Conservation (phyloP, 2,888 invertebrate genomes). For the Philopedon plagiatum region DNA sequence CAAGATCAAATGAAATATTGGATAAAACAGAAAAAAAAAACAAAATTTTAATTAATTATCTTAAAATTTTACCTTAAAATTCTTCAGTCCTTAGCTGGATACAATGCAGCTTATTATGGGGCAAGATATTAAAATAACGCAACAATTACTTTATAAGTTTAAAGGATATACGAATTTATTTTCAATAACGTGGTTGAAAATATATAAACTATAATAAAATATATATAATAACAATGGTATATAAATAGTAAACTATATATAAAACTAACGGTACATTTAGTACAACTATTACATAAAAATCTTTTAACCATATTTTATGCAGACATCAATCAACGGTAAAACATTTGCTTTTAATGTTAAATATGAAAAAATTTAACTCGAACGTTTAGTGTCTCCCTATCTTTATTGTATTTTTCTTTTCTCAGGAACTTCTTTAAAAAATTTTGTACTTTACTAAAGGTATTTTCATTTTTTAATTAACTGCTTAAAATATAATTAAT, state of each 20-base stretch:
- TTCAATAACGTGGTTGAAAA: conserved; percentile 4
- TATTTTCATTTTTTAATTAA: too few species aligned
- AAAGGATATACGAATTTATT: conserved; percentile 11
- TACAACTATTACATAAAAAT: too few species aligned
- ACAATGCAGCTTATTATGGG: background rate
- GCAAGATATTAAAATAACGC: conserved; percentile 18
- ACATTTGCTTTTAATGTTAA: too few species aligned
- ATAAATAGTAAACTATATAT: conserved; percentile 42
- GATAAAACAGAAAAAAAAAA: conserved; percentile 50
- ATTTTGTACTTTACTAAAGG: too few species aligned
- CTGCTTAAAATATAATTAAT: conserved; percentile 22
- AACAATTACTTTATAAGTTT: background rate
- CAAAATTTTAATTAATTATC: conserved; percentile 58
- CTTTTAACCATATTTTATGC: background rate
- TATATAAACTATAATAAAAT: conserved; percentile 47
- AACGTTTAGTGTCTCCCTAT: too few species aligned
- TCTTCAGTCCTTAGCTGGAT: conserved; percentile 23
- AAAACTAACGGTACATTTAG: conserved; percentile 14
- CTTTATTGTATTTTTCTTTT: too few species aligned
- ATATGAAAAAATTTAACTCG: too few species aligned
- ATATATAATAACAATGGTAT: conserved; percentile 51
- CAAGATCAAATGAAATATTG: conserved; percentile 56
- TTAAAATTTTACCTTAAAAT: conserved; percentile 46
- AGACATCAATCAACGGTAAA: too few species aligned
- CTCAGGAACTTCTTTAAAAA: too few species aligned